Conservation (phyloP, 2,888 invertebrate species). For the Tinea trinotella region DNA sequence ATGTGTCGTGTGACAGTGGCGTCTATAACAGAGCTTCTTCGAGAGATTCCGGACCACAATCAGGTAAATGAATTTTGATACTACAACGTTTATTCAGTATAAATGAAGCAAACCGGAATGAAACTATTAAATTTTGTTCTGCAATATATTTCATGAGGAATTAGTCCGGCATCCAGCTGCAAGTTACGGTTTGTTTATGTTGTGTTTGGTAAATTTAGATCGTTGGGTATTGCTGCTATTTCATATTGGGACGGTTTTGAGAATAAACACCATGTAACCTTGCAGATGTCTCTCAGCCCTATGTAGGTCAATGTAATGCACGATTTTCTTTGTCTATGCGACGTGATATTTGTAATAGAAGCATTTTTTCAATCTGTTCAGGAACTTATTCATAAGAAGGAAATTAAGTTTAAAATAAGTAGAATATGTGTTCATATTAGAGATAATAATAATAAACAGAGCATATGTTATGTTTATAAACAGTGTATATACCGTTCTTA, state of each 20-base stretch:
- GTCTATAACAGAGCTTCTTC: conserved; percentile 74
- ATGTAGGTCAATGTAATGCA: conserved; percentile 69
- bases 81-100: background rate
- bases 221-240: conserved; percentile 49
- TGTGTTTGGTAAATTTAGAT: conserved; percentile 63
- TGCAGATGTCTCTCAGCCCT: conserved; percentile 50
- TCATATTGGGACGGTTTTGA: conserved; percentile 65
- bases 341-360: conserved; percentile 2
- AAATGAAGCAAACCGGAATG: background rate
- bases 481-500: background rate
- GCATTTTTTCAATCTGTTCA: background rate
- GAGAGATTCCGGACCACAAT: conserved; percentile 67
- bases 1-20: conserved; percentile 72
- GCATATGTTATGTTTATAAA: background rate
- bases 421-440: background rate
- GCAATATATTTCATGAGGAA: conserved; percentile 43
- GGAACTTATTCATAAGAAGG: background rate
- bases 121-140: conserved; percentile 41
- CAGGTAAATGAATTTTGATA: conserved; percentile 43
- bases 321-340: conserved; percentile 36
- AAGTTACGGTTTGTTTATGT: conserved; percentile 64
- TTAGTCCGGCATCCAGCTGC: conserved; percentile 30
- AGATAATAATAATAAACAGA: background rate
- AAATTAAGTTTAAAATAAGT: background rate
- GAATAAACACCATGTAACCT: conserved; percentile 65